These are phyloP conservation scores for Lucilia sericata DNA, from an alignment of 1,140 invertebrate species.

Conservation along the genomic window DNA sequence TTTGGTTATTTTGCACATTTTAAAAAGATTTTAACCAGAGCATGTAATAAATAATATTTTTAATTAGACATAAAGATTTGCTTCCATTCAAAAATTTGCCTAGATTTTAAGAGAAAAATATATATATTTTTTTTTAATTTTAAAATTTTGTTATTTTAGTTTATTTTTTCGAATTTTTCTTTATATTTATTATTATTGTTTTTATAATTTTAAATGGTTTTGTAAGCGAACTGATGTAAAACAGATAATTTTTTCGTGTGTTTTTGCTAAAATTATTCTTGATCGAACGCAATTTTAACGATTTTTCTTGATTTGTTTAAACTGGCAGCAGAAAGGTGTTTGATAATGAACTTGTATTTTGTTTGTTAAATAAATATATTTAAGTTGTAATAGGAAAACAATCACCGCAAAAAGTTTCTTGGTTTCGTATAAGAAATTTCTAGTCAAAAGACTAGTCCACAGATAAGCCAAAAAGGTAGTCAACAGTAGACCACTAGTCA, in stretches of 20 bases:
- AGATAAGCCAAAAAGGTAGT: too few relatives aligned
- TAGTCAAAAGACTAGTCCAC: too few relatives aligned
- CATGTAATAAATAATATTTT: slow-evolving; percentile 18
- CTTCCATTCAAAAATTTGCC: neutral
- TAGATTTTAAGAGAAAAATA: neutral
- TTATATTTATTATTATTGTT: neutral
- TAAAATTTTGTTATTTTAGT: neutral
- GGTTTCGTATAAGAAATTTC: too few relatives aligned
- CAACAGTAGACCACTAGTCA: too few relatives aligned
- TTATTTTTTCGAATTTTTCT: neutral
- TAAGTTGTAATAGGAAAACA: too few relatives aligned
- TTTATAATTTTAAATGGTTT: slow-evolving; percentile 16
- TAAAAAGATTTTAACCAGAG: slow-evolving; percentile 10
- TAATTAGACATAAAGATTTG: slow-evolving; percentile 2
- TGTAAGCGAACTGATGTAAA: slow-evolving; percentile 19
- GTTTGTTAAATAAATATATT: neutral
- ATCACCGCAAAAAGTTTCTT: too few relatives aligned
- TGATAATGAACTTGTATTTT: slow-evolving; percentile 6
- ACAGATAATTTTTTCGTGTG: neutral
- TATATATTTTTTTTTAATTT: neutral
- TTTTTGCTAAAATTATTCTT: neutral
- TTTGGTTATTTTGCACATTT: neutral
- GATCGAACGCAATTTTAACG: neutral
- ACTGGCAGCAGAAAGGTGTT: neutral
- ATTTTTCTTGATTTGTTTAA: neutral